Conservation (phyloP, 2,888 invertebrate species). For the Trachelus stipa region DNA sequence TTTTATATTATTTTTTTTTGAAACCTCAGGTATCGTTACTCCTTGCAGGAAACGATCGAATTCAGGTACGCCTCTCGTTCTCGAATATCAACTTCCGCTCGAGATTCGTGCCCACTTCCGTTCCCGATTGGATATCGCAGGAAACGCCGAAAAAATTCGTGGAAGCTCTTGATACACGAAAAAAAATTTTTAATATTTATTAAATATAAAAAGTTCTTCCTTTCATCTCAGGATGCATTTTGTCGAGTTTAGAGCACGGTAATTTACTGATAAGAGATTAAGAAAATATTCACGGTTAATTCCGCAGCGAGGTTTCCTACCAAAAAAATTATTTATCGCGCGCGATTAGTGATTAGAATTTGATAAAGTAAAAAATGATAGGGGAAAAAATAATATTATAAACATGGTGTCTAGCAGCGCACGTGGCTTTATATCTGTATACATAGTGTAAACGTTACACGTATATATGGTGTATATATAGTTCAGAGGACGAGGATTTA, state of each 20-base stretch:
- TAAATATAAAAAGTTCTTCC: not conserved
- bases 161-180: not conserved
- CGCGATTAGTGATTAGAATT: too few relatives aligned
- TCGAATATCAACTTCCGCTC: slow-evolving; percentile 35
- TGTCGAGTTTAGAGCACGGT: too few relatives aligned
- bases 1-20: not conserved
- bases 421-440: not conserved
- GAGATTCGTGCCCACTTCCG: slow-evolving; percentile 35
- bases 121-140: slow-evolving; percentile 34
- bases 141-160: slow-evolving; percentile 13
- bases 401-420: not conserved
- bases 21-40: not conserved
- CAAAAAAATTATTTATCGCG: too few relatives aligned
- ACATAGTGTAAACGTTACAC: not conserved
- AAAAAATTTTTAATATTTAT: not conserved
- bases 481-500: not conserved
- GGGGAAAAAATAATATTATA: not conserved
- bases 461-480: not conserved
- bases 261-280: too few relatives aligned
- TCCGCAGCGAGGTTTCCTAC: too few relatives aligned
- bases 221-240: not conserved
- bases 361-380: too few relatives aligned
- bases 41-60: not conserved
- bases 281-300: too few relatives aligned
- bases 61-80: not conserved